phyloP scores from a whole-genome alignment of 2,797 vertebrate species.

The Cyclopterus lumpus region DNA sequence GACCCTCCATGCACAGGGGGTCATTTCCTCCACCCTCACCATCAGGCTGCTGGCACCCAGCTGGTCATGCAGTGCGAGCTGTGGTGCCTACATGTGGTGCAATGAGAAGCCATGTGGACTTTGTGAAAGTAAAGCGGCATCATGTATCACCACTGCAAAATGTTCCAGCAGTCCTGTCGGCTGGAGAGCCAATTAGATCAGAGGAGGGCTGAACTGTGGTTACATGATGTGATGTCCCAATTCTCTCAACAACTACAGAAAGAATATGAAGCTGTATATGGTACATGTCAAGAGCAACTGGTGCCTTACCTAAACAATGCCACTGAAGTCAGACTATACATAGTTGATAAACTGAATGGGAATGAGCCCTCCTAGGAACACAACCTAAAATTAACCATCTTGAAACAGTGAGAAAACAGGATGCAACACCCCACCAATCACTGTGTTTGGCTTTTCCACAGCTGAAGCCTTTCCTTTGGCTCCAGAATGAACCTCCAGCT shows the following conservation, averaged over 20 bases:
- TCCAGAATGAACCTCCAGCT: slow-evolving; percentile 80
- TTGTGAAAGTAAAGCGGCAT: slow-evolving; percentile 41
- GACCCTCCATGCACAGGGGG: slow-evolving; percentile 66
- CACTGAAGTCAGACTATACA: slow-evolving; percentile 19
- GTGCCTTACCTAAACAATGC: slow-evolving; percentile 32
- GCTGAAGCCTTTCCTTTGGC: slow-evolving; percentile 69
- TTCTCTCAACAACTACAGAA: slow-evolving; percentile 67
- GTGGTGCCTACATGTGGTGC: slow-evolving; percentile 54
- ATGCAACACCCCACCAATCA: slow-evolving; percentile 30
- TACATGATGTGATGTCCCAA: slow-evolving; percentile 53
- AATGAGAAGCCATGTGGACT: slow-evolving; percentile 55
- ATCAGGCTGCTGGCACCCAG: slow-evolving; percentile 68
- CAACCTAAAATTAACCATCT: slow-evolving; percentile 33
- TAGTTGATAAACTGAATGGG: slow-evolving; percentile 22
- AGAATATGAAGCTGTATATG: slow-evolving; percentile 32
- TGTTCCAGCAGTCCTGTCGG: slow-evolving; percentile 45
- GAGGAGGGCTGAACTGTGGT: slow-evolving; percentile 49
- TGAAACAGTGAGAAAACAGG: slow-evolving; percentile 42
- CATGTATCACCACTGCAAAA: slow-evolving; percentile 46
- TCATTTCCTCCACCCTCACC: slow-evolving; percentile 67
- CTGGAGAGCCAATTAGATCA: slow-evolving; percentile 61
- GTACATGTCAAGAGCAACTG: slow-evolving; percentile 20
- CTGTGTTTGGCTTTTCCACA: slow-evolving; percentile 47
- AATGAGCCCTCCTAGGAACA: slow-evolving; percentile 12
- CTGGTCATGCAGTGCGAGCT: slow-evolving; percentile 44